Conservation (phyloP, 1,140 invertebrate species). For the Scylla paramamosain region DNA sequence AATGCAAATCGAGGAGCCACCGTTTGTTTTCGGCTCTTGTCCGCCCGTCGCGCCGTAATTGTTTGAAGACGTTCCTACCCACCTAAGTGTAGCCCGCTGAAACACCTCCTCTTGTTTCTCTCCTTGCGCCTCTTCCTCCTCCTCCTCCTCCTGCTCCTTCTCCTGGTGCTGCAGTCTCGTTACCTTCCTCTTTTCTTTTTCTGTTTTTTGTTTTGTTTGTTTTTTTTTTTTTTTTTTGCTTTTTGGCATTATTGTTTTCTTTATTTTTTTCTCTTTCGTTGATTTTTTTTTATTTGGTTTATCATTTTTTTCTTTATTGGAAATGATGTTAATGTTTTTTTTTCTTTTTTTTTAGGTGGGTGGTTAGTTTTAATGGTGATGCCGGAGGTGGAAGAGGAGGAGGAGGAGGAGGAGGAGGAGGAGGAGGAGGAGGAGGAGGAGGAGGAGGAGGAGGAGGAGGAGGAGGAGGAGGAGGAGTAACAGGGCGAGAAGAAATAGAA, state of each 20-base stretch:
- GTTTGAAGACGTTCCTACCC: not conserved
- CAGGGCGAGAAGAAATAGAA: not conserved
- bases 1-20: constrained; percentile 2
- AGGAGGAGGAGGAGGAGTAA: not conserved
- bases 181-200: not conserved
- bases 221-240: not conserved
- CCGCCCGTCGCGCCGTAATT: not conserved
- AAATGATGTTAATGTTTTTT: too few relatives aligned
- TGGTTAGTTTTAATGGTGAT: too few relatives aligned
- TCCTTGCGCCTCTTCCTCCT: not conserved
- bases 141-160: not conserved
- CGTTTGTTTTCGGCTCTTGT: not conserved
- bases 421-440: not conserved
- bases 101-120: constrained; percentile 7
- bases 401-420: too few relatives aligned
- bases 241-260: not conserved
- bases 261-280: not conserved
- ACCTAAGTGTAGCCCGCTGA: not conserved
- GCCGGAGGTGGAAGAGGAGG: too few relatives aligned
- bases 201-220: not conserved
- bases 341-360: not conserved
- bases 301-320: too few relatives aligned
- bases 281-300: not conserved
- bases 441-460: not conserved
- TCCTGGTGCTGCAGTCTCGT: not conserved